Evolutionary conservation across 2,113 vertebrate species (phyloP).

Genomic region (Cathartes aura): DNA sequence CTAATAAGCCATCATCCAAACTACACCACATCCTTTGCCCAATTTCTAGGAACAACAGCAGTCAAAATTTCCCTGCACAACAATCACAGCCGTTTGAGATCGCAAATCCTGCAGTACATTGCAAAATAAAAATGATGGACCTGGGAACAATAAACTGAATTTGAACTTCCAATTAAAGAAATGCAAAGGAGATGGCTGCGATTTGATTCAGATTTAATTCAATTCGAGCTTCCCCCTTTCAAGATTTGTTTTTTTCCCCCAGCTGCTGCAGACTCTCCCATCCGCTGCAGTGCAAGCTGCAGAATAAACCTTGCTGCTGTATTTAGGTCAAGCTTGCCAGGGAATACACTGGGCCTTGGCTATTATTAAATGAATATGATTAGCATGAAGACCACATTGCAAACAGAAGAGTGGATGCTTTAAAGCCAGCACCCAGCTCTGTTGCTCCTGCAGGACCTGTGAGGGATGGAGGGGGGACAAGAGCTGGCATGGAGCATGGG

Average conservation of each 20-base stretch:
- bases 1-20: background rate
- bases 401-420: background rate
- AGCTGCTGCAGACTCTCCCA: background rate
- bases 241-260: background rate
- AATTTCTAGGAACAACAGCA: background rate
- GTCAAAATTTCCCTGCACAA: background rate
- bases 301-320: background rate
- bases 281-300: background rate
- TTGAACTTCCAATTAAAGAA: conserved; percentile 38
- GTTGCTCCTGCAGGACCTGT: background rate
- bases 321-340: conserved; percentile 47
- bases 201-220: conserved; percentile 6
- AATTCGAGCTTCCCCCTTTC: background rate
- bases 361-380: background rate
- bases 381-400: background rate
- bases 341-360: background rate
- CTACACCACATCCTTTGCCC: background rate
- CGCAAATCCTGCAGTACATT: background rate
- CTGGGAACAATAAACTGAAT: conserved; percentile 14
- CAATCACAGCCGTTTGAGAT: background rate
- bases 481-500: background rate
- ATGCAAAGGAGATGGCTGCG: background rate
- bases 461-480: background rate
- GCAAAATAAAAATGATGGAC: background rate
- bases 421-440: background rate